Base-by-base conservation (phyloP, 2,888 invertebrate species). In the Tenthredo amoena region DNA sequence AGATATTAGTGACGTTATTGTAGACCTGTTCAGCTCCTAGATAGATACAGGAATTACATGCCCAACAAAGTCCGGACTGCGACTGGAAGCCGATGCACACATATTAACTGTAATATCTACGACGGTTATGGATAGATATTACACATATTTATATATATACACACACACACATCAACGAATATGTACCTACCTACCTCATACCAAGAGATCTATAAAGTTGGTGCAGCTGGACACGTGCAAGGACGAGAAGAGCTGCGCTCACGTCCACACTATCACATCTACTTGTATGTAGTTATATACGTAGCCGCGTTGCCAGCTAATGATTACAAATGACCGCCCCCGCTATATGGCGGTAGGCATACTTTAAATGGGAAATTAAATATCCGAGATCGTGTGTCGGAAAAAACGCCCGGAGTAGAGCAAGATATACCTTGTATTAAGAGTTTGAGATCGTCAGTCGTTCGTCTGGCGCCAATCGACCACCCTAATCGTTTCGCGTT, bases 241-340 rank as follows among this genome's bases (percentile, higher is more conserved):
- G 62, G 62, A 58, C 82, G 82, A 62, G 21, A 62, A 34, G 40
- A 62, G 34, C n/a, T 26, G 37, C 58, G 62, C 21, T 12, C 31
- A 62, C 21, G n/a, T 37, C 12, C 62, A 55, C 37, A 26, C 62
- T 10, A 26, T 43, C 81, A 26, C 31, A 34, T 34, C 47, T 71
- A 21, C 68, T 40, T 40, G 47, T 81, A 15, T 40, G 26, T 55
- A 12, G 18, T 9, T 50, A 12, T 40, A 21, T 62, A 18, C 34
- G 62, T 71, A n/a, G 40, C 34, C 68, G 34, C 58, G 68, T 83
- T 68, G 68, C 65, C 83, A 68, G 83, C 83, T 83, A 83, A 83
- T 83, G 83, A 83, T 83, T 83, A 83, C 83, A 83, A 83, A 83
- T 83, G 83, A 83, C 83, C 83, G 68, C 83, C 83, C 83, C 83